Conservation (phyloP, 1,140 invertebrate species). For the Elysia chlorotica region DNA sequence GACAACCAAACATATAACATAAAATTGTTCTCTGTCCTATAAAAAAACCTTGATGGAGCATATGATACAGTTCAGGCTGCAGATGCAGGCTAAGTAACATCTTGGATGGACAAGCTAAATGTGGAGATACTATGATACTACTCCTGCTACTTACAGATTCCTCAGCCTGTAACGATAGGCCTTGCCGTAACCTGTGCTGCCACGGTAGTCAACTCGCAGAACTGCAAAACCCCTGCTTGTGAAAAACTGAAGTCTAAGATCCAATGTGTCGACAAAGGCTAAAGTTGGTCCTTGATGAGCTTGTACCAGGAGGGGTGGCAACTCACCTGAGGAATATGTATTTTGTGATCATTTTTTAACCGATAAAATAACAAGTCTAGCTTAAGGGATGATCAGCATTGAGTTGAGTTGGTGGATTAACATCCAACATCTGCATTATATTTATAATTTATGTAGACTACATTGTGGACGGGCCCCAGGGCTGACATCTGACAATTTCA, state of each 20-base stretch:
- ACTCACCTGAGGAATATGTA: too few relatives aligned
- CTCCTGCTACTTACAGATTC: constrained; percentile 45
- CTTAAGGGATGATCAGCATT: too few relatives aligned
- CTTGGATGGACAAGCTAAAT: not conserved
- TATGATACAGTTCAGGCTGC: not conserved
- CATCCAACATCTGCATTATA: too few relatives aligned
- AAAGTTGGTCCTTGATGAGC: constrained; percentile 62
- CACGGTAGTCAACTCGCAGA: constrained; percentile 61
- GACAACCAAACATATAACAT: too few relatives aligned
- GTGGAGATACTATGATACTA: not conserved
- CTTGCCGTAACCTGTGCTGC: constrained; percentile 59
- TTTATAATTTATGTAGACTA: too few relatives aligned
- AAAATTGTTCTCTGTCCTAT: too few relatives aligned
- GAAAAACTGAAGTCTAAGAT: constrained; percentile 60
- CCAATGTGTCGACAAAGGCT: constrained; percentile 38
- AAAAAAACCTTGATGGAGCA: too few relatives aligned
- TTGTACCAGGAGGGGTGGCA: constrained; percentile 59
- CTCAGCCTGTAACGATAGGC: constrained; percentile 50
- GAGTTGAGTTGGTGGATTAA: too few relatives aligned
- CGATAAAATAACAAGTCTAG: too few relatives aligned
- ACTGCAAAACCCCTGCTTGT: constrained; percentile 62
- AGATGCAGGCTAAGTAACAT: not conserved
- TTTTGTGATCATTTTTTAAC: too few relatives aligned
- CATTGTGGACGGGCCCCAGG: too few relatives aligned
- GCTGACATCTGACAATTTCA: too few relatives aligned